Conservation (phyloP, 2,113 vertebrate species). For the Osmerus mordax region DNA sequence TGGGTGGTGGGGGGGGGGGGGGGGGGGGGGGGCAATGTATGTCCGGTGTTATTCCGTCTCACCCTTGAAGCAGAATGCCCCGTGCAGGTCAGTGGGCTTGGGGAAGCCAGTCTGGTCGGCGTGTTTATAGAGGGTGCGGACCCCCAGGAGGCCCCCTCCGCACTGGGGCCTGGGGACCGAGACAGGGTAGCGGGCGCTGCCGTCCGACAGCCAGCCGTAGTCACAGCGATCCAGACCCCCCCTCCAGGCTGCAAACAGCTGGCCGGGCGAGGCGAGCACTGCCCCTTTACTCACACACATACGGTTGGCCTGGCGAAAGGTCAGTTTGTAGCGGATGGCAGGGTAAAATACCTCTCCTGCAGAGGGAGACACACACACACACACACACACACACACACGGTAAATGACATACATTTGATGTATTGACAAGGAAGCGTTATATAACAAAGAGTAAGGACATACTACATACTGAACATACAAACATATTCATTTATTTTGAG, state of each 20-base stretch:
- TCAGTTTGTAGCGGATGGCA: conserved; percentile 68
- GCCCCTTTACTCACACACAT: conserved; percentile 68
- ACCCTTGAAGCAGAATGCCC: conserved; percentile 91
- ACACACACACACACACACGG: not conserved
- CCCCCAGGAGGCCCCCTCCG: conserved; percentile 87
- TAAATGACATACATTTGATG: no score
- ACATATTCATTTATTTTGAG: no score
- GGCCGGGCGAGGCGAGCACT: conserved; percentile 80
- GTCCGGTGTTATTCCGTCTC: conserved; percentile 47
- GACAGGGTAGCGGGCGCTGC: conserved; percentile 90
- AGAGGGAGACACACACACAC: not conserved
- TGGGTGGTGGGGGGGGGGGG: no score
- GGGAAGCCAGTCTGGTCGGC: conserved; percentile 89
- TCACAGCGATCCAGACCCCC: conserved; percentile 86
- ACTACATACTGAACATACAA: no score
- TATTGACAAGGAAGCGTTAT: no score
- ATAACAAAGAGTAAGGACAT: no score
- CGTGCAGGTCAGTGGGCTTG: conserved; percentile 72
- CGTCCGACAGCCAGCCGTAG: conserved; percentile 88
- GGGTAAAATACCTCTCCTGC: conserved; percentile 86
- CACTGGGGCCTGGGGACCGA: conserved; percentile 85
- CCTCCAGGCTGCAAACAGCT: conserved; percentile 89
- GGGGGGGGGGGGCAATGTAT: not conserved
- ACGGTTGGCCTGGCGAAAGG: conserved; percentile 74
- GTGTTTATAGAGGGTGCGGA: conserved; percentile 88